A percentile compares a stretch with the other conserved stretches of the same genome.
phyloP scores from a whole-genome alignment of 2,797 vertebrate genomes.

The Danionella dracula region DNA sequence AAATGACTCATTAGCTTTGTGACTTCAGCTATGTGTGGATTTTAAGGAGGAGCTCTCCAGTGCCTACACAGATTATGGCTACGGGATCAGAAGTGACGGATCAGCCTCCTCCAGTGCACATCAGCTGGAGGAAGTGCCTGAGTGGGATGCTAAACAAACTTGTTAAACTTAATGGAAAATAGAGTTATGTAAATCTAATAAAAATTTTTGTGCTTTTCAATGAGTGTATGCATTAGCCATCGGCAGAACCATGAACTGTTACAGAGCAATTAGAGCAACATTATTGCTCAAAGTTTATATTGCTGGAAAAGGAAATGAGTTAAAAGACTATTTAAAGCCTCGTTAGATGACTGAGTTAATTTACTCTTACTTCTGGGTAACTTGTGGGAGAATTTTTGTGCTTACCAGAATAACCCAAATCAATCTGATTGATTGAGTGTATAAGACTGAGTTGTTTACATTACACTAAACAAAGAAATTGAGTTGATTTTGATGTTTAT shows the following conservation, averaged over 20 bases:
- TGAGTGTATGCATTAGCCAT: neutral
- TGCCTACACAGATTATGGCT: conserved; percentile 58
- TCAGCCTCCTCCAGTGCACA: conserved; percentile 50
- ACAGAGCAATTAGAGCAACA: neutral
- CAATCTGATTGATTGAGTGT: too few relatives aligned
- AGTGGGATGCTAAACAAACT: conserved; percentile 13
- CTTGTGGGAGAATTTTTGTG: too few relatives aligned
- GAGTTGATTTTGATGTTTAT: too few relatives aligned
- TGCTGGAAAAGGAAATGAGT: too few relatives aligned
- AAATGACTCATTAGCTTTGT: conserved; percentile 67
- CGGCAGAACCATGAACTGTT: neutral
- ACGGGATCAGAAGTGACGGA: conserved; percentile 56
- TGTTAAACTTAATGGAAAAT: conserved; percentile 9
- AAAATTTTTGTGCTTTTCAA: neutral
- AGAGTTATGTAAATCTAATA: neutral
- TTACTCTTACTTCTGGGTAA: too few relatives aligned
- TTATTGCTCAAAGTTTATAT: neutral
- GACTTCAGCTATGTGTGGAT: conserved; percentile 61
- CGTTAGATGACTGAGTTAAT: too few relatives aligned
- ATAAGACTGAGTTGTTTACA: too few relatives aligned
- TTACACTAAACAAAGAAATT: too few relatives aligned
- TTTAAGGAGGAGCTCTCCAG: conserved; percentile 53
- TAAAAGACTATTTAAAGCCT: too few relatives aligned
- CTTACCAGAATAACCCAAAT: too few relatives aligned
- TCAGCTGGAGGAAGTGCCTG: conserved; percentile 23